phyloP scores from a whole-genome alignment of 2,113 vertebrate species.

The Pholis gunnellus region DNA sequence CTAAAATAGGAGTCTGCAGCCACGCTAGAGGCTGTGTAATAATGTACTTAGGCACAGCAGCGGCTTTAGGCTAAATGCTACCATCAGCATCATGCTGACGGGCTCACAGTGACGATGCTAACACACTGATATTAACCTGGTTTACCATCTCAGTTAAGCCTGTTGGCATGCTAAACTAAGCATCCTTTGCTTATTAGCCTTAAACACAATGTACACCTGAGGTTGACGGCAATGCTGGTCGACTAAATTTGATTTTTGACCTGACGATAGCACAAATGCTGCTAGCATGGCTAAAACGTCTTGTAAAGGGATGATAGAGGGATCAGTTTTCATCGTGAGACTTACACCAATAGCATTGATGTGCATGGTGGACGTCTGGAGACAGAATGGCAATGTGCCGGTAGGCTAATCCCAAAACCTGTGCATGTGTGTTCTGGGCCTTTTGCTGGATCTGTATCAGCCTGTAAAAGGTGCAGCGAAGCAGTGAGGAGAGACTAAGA shows the following conservation, averaged over 20 bases:
- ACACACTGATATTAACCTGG: background rate
- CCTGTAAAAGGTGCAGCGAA: slow-evolving; percentile 65
- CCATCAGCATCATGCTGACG: background rate
- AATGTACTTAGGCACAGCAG: background rate
- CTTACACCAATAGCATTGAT: background rate
- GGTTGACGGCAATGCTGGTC: background rate
- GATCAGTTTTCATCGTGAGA: background rate
- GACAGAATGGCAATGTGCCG: slow-evolving; percentile 4
- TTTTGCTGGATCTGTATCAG: slow-evolving; percentile 60
- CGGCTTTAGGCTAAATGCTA: slow-evolving; percentile 7
- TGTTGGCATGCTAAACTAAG: background rate
- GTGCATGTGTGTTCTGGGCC: slow-evolving; percentile 35
- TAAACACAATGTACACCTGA: background rate
- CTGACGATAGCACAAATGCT: background rate
- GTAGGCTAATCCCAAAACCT: slow-evolving; percentile 35
- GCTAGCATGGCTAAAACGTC: background rate
- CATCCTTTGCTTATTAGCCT: background rate
- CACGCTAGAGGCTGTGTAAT: background rate
- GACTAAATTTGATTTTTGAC: background rate
- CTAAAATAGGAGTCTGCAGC: background rate
- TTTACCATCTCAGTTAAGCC: background rate
- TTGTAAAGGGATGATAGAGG: background rate
- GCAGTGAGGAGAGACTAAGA: slow-evolving; percentile 73
- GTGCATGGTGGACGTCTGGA: slow-evolving; percentile 17
- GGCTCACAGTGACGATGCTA: background rate